Evolutionary conservation across 1,140 invertebrate species (phyloP).

Genomic region (Onthophagus taurus): DNA sequence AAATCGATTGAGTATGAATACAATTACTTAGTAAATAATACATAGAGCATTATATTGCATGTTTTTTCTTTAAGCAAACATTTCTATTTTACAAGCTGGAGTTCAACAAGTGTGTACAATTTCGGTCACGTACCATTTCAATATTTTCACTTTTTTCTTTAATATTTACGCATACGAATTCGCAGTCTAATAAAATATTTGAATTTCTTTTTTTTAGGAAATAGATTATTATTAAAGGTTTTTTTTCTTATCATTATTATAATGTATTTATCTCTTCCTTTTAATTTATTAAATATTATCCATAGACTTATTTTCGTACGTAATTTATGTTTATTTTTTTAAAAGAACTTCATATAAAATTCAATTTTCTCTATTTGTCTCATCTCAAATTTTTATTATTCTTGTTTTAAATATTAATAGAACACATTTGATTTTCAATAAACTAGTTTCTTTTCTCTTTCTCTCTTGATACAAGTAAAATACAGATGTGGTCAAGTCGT

Average conservation of each 20-base stretch:
- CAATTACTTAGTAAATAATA: constrained; percentile 26
- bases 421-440: constrained; percentile 18
- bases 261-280: too few relatives aligned
- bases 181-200: constrained; percentile 14
- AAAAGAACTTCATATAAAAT: constrained; percentile 11
- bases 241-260: too few relatives aligned
- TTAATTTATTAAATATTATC: constrained; percentile 1
- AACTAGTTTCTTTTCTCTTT: constrained; percentile 3
- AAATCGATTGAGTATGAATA: constrained; percentile 35
- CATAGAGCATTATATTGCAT: constrained; percentile 23
- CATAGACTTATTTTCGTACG: neutral
- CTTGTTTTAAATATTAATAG: constrained; percentile 12
- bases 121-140: too few relatives aligned
- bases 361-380: too few relatives aligned
- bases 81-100: constrained; percentile 26
- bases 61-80: constrained; percentile 22
- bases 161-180: too few relatives aligned
- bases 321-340: constrained; percentile 3
- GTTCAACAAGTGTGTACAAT: too few relatives aligned
- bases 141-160: too few relatives aligned
- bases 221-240: too few relatives aligned
- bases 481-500: neutral
- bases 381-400: constrained; percentile 8
- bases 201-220: too few relatives aligned
- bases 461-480: neutral